Conservation (phyloP, 2,888 invertebrate species). For the Lithophane semibrunnea region DNA sequence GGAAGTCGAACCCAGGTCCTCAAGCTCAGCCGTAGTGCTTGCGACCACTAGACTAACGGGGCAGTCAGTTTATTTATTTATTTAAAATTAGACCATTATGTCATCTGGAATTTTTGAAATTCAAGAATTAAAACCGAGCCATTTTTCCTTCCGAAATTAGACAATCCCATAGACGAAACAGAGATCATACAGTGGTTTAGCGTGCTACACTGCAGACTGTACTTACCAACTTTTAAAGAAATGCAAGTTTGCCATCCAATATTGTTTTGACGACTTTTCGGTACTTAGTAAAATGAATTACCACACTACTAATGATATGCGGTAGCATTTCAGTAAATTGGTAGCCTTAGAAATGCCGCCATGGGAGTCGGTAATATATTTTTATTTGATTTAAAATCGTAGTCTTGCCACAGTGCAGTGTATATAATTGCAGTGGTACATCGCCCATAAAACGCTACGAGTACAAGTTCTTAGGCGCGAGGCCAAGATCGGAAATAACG, state of each 20-base stretch:
- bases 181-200: neutral
- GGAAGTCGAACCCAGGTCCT: neutral
- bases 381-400: neutral
- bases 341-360: neutral
- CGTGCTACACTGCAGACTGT: neutral
- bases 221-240: neutral
- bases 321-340: neutral
- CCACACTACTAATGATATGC: neutral
- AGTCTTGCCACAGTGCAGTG: neutral
- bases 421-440: neutral
- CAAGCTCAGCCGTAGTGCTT: neutral
- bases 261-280: conserved; percentile 1
- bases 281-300: neutral
- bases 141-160: neutral
- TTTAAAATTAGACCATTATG: neutral
- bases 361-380: neutral
- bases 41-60: neutral
- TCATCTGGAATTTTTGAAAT: no score
- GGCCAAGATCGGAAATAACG: neutral
- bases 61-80: neutral
- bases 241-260: neutral
- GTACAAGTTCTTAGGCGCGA: no score
- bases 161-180: neutral
- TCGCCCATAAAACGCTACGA: neutral
- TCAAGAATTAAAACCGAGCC: neutral